Base-by-base conservation (phyloP, 2,797 vertebrate species). In the Aldrovandia affinis region DNA sequence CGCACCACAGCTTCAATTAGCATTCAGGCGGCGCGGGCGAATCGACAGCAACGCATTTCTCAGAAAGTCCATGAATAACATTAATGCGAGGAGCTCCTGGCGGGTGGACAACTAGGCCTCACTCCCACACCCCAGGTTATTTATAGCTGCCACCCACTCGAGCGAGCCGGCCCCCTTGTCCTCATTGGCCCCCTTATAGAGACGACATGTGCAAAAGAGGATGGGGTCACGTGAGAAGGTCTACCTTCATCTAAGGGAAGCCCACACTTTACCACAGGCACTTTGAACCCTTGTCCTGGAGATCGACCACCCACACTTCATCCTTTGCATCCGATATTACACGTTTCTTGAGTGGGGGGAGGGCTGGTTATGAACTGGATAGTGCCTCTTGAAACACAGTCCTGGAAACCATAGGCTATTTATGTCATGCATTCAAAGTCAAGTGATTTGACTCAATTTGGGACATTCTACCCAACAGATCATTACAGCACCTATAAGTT, bases 91-190 rank as follows among this genome's bases (percentile, higher is more conserved):
- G 55, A 68, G 78, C 65, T 70, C 81, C 59, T 39, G 30, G 61
- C n/a, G 52, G 44, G 73, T 55, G 81, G 55, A 12, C 25, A 28
- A 8, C 54, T n/a, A 39, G 36, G 25, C 59, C 63, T 36, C 6
- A 81, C 81, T 73, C 85, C 78, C 78, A 70, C 85, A 1, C 61
- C 55, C 55, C 61, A 12, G 47, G 50, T 47, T 86, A 83, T 80
- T 68, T 80, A 83, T 86, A 86, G 85, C 50, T 1, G 36, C 65
- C n/a, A 42, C 82, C 85, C 81, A 81, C 82, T n/a, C 54, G 3
- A 55, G 39, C 14, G 33, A 70, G 44, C 84, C 77, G 20, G 4
- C 36, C 70, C 61, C 80, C 30, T 28, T 50, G 30, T 44, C 30
- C 30, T 15, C 33, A 50, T 4, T 30, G 65, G 47, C 42, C 18